Evolutionary conservation across 2,888 invertebrate species (phyloP).

Genomic region (Acholoe squamosa): DNA sequence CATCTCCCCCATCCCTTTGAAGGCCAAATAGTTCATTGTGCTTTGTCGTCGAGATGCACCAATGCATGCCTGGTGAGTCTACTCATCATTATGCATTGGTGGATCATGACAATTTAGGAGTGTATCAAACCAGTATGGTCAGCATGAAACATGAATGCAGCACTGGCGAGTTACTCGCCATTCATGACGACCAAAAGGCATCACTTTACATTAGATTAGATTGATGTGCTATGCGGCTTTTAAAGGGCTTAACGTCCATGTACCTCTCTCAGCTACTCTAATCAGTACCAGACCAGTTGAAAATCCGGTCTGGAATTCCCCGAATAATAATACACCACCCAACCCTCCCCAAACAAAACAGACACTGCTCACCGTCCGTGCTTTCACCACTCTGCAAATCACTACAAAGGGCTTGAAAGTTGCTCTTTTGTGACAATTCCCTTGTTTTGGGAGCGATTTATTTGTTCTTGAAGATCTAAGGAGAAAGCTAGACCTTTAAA

Average conservation of each 20-base stretch:
- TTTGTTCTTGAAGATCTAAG: constrained; percentile 18
- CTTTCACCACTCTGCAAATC: not conserved
- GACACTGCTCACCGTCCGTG: not conserved
- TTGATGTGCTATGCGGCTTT: not conserved
- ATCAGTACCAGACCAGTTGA: not conserved
- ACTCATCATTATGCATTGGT: no score
- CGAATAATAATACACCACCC: constrained; percentile 10
- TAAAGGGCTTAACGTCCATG: not conserved
- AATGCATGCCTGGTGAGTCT: no score
- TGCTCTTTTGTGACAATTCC: constrained; percentile 11
- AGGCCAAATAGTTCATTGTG: no score
- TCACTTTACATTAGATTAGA: no score
- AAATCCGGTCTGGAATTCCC: not conserved
- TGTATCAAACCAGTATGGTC: no score
- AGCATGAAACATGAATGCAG: no score
- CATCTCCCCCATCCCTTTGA: no score
- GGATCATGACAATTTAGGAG: no score
- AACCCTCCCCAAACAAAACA: not conserved
- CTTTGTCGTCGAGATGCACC: no score
- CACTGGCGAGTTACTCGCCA: no score
- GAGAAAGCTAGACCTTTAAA: not conserved
- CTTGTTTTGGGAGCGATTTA: not conserved
- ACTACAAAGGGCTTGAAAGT: constrained; percentile 4
- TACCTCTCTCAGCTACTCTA: not conserved
- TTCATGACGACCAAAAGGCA: no score